Base-by-base conservation (phyloP, 2,797 vertebrate genomes). In the Acridotheres tristis region DNA sequence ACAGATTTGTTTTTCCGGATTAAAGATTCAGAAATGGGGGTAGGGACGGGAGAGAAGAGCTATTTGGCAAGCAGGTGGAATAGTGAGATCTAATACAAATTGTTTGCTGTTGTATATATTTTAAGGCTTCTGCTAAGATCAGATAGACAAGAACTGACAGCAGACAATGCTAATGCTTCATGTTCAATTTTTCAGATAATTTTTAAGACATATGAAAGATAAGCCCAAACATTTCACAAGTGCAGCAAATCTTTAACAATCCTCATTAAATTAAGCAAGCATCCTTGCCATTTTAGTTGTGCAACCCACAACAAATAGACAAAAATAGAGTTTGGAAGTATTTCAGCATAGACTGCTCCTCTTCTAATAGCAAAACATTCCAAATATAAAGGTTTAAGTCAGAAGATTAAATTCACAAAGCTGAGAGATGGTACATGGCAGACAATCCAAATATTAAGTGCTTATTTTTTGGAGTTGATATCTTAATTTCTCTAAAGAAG, bases 341-440 rank as follows among this genome's bases (percentile, higher is more conserved):
- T 68, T 77, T 91, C 53, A 85, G 47, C 54, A 74, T 36, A 74
- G 57, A 32, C 50, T 79, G 55, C 40, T 94, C 40, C 47, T 92
- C 51, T 91, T 86, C 76, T 78, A 74, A 48, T 13, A 85, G 47
- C 30, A 90, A 88, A 89, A 34, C 21, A 30, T 59, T 72, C 36
- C 38, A 87, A 69, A 89, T 57, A 63, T 2, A 7, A 95, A 93
- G 16, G 16, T 79, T 67, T 50, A 74, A 76, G 51, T 48, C 90
- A 95, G 82, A 90, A 94, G 51, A 91, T 85, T 82, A 79, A 40
- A 83, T 80, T 92, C 6, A 11, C 74, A 88, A 48, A 85, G 67
- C 55, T 55, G 62, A 92, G 72, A 77, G 69, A 74, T 45, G 54
- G 34, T 48, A 30, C 55, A 62, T 74, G 57, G 86, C 69, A 94